Evolutionary conservation across 2,797 vertebrate genomes (phyloP), one percentile per base, ranked within the genome.

Genomic region (Falco rusticolus): DNA sequence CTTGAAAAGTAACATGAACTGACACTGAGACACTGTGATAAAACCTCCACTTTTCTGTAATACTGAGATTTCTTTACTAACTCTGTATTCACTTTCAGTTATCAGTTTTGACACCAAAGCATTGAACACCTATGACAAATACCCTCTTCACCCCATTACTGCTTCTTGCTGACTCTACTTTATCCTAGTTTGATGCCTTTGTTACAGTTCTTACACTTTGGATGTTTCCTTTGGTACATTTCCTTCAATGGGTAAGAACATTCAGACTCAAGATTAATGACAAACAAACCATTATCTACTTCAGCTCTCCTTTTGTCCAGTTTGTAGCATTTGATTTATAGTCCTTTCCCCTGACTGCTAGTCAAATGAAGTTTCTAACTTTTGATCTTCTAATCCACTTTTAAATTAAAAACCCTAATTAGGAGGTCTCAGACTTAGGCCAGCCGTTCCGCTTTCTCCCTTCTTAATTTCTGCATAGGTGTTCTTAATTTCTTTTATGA

Each of bases 111-210:
- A n/a, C 16, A 24, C 10, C 7, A 63, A 65, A 71, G 8, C 39
- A 41, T 86, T 59, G 4, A 78, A 81, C 9, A 15, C 6, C 4
- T 51, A 10, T 53, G 13, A 5, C 10, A 75, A 90, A 81, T 45
- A 48, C 2, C 0, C 0, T 64, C 4, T 51, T 82, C 11, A n/a
- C 0, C 14, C 7, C 4, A 17, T 66, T 63, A 39, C 34, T 70
- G 2, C 13, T 75, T 59, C 43, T 50, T 78, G 18, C 16, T 64
- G 37, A 18, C 45, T 68, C 31, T n/a, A 18, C 9, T 39, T 51
- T 64, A 64, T 43, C 25, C 8, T 8, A n/a, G 16, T 79, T 84
- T 0, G 0, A 13, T 53, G 14, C 4, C 6, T 75, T 56, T 37
- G 5, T 66, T 34, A 56, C 13, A 19, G 3, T 53, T 72, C 37